Evolutionary conservation across 2,888 invertebrate genomes (phyloP).

Genomic region (Blera fallax): DNA sequence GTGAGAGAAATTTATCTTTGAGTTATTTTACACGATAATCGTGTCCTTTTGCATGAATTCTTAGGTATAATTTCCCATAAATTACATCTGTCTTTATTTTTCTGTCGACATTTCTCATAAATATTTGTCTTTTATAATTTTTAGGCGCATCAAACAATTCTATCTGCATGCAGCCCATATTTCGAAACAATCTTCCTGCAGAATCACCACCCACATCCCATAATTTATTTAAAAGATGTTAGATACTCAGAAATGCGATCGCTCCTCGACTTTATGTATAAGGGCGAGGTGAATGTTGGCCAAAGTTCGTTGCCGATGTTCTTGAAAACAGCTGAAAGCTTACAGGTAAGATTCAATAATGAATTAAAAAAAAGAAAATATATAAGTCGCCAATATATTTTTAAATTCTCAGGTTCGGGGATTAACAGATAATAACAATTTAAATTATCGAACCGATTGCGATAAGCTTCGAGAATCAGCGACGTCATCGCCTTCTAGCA

Average conservation of each 20-base stretch:
- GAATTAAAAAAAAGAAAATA: too few species aligned
- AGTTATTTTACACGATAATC: slow-evolving; percentile 29
- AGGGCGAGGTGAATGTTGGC: slow-evolving; percentile 94
- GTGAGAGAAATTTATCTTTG: slow-evolving; percentile 68
- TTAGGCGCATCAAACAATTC: slow-evolving; percentile 95
- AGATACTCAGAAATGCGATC: slow-evolving; percentile 94
- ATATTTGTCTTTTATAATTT: slow-evolving; percentile 74
- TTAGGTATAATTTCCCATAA: slow-evolving; percentile 4
- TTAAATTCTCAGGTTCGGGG: slow-evolving; percentile 86
- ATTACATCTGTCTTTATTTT: background rate
- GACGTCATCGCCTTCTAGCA: slow-evolving; percentile 79
- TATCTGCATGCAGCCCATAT: slow-evolving; percentile 96
- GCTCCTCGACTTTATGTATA: slow-evolving; percentile 96
- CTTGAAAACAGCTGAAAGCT: slow-evolving; percentile 94
- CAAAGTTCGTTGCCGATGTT: slow-evolving; percentile 95
- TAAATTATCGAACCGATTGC: slow-evolving; percentile 81
- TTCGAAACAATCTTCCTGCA: slow-evolving; percentile 95
- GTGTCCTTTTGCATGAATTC: background rate
- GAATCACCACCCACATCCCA: slow-evolving; percentile 94
- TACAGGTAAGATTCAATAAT: slow-evolving; percentile 85
- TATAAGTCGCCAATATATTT: too few species aligned
- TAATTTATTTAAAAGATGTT: slow-evolving; percentile 96
- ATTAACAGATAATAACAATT: slow-evolving; percentile 91
- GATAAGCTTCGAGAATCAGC: slow-evolving; percentile 81
- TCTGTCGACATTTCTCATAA: slow-evolving; percentile 17